Evolutionary conservation across 2,888 invertebrate genomes (phyloP).

Genomic region (Drosophila merina): DNA sequence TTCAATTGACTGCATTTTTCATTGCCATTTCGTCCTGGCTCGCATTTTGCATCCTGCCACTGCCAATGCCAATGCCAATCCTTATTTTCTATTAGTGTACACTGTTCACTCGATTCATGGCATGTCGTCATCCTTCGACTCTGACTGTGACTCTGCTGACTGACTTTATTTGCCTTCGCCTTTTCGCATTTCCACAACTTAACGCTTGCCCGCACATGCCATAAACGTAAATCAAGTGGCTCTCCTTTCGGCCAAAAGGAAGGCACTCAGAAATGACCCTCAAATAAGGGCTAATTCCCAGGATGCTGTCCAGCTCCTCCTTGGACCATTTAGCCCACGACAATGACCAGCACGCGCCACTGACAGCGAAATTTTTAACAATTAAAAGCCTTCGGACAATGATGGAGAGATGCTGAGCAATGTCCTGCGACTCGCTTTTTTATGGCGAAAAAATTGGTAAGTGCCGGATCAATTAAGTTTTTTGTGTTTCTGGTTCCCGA

Average conservation of each 20-base stretch:
- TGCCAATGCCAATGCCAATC: slow-evolving; percentile 2
- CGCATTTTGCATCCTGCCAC: slow-evolving; percentile 3
- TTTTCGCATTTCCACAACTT: slow-evolving; percentile 55
- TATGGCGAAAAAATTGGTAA: no score
- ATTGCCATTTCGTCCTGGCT: not conserved
- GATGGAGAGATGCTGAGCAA: no score
- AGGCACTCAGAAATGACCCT: slow-evolving; percentile 19
- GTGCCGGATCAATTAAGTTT: no score
- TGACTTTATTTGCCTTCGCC: slow-evolving; percentile 53
- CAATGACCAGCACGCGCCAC: slow-evolving; percentile 53
- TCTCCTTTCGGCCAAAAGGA: slow-evolving; percentile 3
- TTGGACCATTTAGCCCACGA: slow-evolving; percentile 29
- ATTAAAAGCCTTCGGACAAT: slow-evolving; percentile 50
- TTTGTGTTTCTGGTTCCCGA: no score
- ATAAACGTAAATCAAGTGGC: slow-evolving; percentile 60
- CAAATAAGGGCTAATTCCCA: slow-evolving; percentile 43
- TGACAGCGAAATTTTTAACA: slow-evolving; percentile 33
- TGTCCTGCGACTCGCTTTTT: no score
- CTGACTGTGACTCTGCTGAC: not conserved
- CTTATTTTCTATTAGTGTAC: slow-evolving; percentile 15
- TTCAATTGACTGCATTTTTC: slow-evolving; percentile 68
- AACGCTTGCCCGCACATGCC: slow-evolving; percentile 51
- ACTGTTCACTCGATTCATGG: slow-evolving; percentile 3
- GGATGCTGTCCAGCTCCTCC: slow-evolving; percentile 12
- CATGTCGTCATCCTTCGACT: slow-evolving; percentile 32